Percentiles rank a stretch among this genome's conserved stretches.
These are phyloP conservation scores for Steinernema khuongi DNA, from an alignment of 1,140 invertebrate species.

Conservation along the genomic window DNA sequence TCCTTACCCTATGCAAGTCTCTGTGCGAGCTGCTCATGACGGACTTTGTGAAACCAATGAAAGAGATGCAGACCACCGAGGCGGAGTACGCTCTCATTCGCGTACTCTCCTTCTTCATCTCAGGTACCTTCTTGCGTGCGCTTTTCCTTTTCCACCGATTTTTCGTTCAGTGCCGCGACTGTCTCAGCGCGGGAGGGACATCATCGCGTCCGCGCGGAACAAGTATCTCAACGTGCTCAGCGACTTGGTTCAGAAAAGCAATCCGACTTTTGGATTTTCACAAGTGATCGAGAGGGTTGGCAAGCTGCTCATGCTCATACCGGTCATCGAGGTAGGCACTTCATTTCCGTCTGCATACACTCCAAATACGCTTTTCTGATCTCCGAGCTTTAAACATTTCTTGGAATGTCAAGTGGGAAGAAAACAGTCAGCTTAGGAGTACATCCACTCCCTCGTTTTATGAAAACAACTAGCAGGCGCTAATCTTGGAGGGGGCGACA, in stretches of 20 bases:
- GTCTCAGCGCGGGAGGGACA: slow-evolving; percentile 7
- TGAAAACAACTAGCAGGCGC: no score
- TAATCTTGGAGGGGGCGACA: no score
- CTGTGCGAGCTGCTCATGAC: not conserved
- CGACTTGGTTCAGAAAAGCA: not conserved
- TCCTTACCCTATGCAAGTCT: not conserved
- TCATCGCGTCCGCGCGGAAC: not conserved
- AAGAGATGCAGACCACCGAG: not conserved
- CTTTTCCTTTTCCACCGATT: not conserved
- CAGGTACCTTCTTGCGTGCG: not conserved
- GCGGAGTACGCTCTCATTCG: slow-evolving; percentile 16
- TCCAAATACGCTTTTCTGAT: no score
- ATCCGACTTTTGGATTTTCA: not conserved
- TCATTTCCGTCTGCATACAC: not conserved
- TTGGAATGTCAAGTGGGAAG: no score
- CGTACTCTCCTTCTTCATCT: slow-evolving; percentile 1
- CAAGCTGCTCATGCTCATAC: slow-evolving; percentile 8
- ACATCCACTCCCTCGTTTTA: no score
- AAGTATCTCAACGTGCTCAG: slow-evolving; percentile 13
- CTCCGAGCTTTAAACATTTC: no score
- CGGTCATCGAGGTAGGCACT: not conserved
- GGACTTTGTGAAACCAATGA: slow-evolving; percentile 18
- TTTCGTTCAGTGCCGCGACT: not conserved
- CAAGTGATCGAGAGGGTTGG: slow-evolving; percentile 9
- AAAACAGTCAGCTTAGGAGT: no score